phyloP scores from a whole-genome alignment of 1,140 invertebrate species.

The Meteorus sp. region DNA sequence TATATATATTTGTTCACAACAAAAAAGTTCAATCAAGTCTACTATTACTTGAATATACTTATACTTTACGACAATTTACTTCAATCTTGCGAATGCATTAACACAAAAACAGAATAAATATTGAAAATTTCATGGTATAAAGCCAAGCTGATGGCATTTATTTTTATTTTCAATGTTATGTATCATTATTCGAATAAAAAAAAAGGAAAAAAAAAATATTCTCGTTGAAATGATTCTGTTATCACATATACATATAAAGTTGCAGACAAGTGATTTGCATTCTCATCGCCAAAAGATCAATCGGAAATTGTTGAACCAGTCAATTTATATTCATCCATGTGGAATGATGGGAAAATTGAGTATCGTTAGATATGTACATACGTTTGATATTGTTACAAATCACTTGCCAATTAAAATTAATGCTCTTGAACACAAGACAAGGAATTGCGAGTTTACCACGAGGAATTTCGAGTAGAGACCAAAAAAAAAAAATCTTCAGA shows the following conservation, averaged over 20 bases:
- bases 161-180: constrained; percentile 10
- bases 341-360: no score
- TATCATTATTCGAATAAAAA: constrained; percentile 1
- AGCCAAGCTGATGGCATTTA: constrained; percentile 54
- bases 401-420: no score
- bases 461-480: no score
- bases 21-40: constrained; percentile 48
- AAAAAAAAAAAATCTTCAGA: not conserved
- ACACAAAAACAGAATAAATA: constrained; percentile 48
- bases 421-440: no score
- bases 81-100: constrained; percentile 58
- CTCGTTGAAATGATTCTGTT: constrained; percentile 5
- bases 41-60: constrained; percentile 57
- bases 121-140: constrained; percentile 54
- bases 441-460: no score
- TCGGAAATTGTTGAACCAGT: not conserved
- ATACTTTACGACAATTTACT: constrained; percentile 59
- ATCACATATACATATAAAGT: not conserved
- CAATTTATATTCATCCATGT: no score
- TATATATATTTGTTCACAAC: constrained; percentile 37
- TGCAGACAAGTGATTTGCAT: not conserved
- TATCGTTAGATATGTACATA: no score
- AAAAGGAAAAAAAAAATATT: constrained; percentile 7
- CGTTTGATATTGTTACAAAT: no score
- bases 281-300: not conserved